Percentiles rank a stretch among this genome's conserved stretches.
Evolutionary conservation across 2,113 vertebrate species (phyloP).

Genomic region (Paratilapia polleni): DNA sequence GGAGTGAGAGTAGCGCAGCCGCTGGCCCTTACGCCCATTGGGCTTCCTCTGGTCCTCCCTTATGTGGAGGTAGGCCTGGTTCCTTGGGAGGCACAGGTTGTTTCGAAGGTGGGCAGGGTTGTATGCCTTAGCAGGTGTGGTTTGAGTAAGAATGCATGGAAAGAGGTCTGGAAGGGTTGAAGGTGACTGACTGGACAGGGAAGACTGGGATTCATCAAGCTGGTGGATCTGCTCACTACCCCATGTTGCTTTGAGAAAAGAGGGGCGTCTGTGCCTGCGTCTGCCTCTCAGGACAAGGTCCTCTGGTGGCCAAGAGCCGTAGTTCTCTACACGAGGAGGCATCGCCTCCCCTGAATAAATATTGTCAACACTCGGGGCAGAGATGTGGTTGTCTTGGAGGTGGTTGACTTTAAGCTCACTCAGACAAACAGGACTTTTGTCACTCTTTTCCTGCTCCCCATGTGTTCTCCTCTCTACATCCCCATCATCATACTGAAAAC

Average conservation of each 20-base stretch:
- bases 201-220: slow-evolving; percentile 71
- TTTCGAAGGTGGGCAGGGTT: slow-evolving; percentile 71
- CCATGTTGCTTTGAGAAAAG: slow-evolving; percentile 83
- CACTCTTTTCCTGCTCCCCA: slow-evolving; percentile 55
- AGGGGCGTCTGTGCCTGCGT: slow-evolving; percentile 82
- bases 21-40: slow-evolving; percentile 75
- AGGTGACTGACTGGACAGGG: slow-evolving; percentile 69
- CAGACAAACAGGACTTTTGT: slow-evolving; percentile 54
- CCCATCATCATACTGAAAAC: slow-evolving; percentile 73
- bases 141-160: slow-evolving; percentile 67
- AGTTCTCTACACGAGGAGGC: slow-evolving; percentile 75
- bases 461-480: slow-evolving; percentile 51
- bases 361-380: slow-evolving; percentile 70
- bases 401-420: slow-evolving; percentile 74
- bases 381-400: slow-evolving; percentile 77
- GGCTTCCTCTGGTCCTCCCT: slow-evolving; percentile 77
- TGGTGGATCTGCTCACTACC: slow-evolving; percentile 78
- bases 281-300: slow-evolving; percentile 78
- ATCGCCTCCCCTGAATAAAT: slow-evolving; percentile 72
- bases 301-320: slow-evolving; percentile 78
- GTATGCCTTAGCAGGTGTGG: slow-evolving; percentile 62
- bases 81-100: slow-evolving; percentile 77
- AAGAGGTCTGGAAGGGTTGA: slow-evolving; percentile 82
- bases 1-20: slow-evolving; percentile 76
- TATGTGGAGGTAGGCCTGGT: slow-evolving; percentile 81